A percentile compares a stretch with the other conserved stretches of the same genome.
These are phyloP conservation scores for Hypotaenidia philippensis DNA, from an alignment of 2,797 vertebrate species.

Conservation along the genomic window DNA sequence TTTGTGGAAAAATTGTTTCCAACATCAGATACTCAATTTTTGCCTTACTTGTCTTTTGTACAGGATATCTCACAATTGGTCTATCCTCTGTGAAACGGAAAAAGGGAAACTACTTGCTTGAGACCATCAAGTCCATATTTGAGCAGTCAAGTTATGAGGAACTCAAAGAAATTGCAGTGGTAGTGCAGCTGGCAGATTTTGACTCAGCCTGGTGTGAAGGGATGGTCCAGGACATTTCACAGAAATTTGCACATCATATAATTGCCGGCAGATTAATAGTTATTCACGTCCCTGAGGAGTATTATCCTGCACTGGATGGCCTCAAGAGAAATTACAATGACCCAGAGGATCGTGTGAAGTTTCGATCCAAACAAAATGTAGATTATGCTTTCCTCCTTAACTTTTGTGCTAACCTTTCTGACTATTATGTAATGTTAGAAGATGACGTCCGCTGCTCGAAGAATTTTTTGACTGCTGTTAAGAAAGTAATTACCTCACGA, in stretches of 20 bases:
- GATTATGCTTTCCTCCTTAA: slow-evolving; percentile 98
- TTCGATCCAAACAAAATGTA: slow-evolving; percentile 98
- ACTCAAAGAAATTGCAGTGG: slow-evolving; percentile 95
- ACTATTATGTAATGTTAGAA: slow-evolving; percentile 98
- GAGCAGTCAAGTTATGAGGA: slow-evolving; percentile 99
- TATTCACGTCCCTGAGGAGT: slow-evolving; percentile 93
- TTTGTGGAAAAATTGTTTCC: not conserved
- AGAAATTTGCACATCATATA: slow-evolving; percentile 97
- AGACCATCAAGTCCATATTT: slow-evolving; percentile 98
- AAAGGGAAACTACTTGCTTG: slow-evolving; percentile 95
- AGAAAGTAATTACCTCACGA: slow-evolving; percentile 95
- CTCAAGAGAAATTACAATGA: slow-evolving; percentile 98
- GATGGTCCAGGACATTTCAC: slow-evolving; percentile 92
- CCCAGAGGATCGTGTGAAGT: slow-evolving; percentile 94
- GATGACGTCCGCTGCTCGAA: slow-evolving; percentile 95
- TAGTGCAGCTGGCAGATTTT: slow-evolving; percentile 96
- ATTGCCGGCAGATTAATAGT: slow-evolving; percentile 94
- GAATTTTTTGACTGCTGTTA: slow-evolving; percentile 94
- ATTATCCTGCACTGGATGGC: slow-evolving; percentile 93
- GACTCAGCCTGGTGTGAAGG: slow-evolving; percentile 92
- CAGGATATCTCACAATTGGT: slow-evolving; percentile 94
- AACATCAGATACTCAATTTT: not conserved
- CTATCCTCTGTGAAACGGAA: slow-evolving; percentile 95
- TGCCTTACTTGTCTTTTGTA: slow-evolving; percentile 58
- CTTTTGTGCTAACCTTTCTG: slow-evolving; percentile 96